phyloP scores from a whole-genome alignment of 2,797 vertebrate species.

The Epinephelus coioides region DNA sequence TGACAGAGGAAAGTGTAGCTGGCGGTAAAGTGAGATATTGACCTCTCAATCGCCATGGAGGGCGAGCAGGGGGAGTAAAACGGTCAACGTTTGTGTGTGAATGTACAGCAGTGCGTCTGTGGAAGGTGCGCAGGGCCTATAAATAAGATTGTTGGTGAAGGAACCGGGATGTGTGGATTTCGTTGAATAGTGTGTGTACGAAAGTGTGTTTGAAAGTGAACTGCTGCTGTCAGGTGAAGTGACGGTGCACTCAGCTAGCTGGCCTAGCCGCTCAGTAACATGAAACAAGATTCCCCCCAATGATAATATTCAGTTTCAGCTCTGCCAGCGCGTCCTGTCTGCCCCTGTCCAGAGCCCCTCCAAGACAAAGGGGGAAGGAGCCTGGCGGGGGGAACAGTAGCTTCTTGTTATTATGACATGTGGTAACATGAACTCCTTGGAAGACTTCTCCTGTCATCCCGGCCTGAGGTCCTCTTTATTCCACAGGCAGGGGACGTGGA shows the following conservation, averaged over 20 bases:
- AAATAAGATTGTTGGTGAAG: conserved; percentile 34
- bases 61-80: conserved; percentile 73
- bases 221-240: conserved; percentile 48
- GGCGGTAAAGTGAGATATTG: conserved; percentile 94
- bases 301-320: conserved; percentile 98
- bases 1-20: conserved; percentile 93
- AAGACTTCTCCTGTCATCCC: conserved; percentile 99
- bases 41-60: conserved; percentile 91
- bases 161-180: conserved; percentile 18
- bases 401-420: conserved; percentile 92
- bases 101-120: conserved; percentile 28
- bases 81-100: conserved; percentile 44
- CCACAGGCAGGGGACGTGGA: conserved; percentile 85
- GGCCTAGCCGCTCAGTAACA: conserved; percentile 89
- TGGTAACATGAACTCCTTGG: conserved; percentile 98
- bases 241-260: conserved; percentile 45
- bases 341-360: conserved; percentile 89
- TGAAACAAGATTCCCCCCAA: conserved; percentile 95
- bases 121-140: conserved; percentile 37
- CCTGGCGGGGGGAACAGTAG: conserved; percentile 93
- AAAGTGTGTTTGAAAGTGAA: conserved; percentile 58
- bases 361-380: conserved; percentile 96
- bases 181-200: conserved; percentile 6
- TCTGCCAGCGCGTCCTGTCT: conserved; percentile 92
- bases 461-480: conserved; percentile 87